Evolutionary conservation across 2,888 invertebrate species (phyloP).

Genomic region (Volucella inanis): DNA sequence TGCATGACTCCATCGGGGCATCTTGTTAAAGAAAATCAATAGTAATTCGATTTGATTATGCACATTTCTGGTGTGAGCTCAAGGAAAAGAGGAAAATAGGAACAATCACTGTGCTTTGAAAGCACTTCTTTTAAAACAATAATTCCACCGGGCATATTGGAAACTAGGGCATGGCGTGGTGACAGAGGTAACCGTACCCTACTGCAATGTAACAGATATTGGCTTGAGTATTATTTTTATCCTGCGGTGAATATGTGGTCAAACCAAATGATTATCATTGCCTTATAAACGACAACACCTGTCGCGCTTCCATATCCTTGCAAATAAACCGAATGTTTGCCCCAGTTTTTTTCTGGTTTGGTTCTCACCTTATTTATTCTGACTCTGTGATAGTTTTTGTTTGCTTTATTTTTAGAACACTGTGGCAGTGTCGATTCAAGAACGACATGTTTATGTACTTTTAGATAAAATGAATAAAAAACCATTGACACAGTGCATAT

Average conservation of each 20-base stretch:
- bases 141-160: constrained; percentile 4
- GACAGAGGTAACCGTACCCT: too few species aligned
- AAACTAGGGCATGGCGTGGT: background rate
- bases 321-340: constrained; percentile 51
- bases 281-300: constrained; percentile 54
- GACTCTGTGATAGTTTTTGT: background rate
- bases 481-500: too few species aligned
- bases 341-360: constrained; percentile 11
- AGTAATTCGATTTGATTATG: constrained; percentile 54
- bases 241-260: constrained; percentile 57
- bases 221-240: constrained; percentile 43
- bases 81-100: constrained; percentile 34
- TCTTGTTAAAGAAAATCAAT: constrained; percentile 36
- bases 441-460: too few species aligned
- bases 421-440: too few species aligned
- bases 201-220: background rate
- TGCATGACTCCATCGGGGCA: constrained; percentile 31
- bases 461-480: too few species aligned
- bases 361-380: background rate
- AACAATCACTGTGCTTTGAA: constrained; percentile 26
- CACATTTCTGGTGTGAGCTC: constrained; percentile 23
- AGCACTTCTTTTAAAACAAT: constrained; percentile 15
- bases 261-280: constrained; percentile 29
- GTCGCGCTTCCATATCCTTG: constrained; percentile 56
- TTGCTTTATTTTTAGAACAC: background rate